Conservation (phyloP, 2,888 invertebrate species). For the Oscheius onirici region DNA sequence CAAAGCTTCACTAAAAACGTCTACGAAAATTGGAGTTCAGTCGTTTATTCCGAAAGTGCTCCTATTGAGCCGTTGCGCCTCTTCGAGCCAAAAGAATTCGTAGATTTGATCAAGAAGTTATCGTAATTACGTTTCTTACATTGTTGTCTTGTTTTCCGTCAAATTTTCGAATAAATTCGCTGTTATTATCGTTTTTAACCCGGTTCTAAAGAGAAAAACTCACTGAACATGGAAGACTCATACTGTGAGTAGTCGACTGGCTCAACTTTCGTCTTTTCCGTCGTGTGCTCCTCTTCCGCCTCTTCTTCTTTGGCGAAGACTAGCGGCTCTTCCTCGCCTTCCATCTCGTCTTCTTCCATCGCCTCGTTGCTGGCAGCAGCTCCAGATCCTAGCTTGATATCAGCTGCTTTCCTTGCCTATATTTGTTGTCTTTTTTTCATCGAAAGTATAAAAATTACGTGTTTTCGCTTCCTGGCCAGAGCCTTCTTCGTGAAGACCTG, state of each 20-base stretch:
- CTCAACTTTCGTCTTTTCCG: conserved; percentile 22
- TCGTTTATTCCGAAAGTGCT: no score
- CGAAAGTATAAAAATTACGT: conserved; percentile 28
- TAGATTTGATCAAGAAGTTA: no score
- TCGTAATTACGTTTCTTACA: no score
- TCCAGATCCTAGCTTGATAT: conserved; percentile 20
- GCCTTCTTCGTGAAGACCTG: conserved; percentile 54
- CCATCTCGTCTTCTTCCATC: neutral
- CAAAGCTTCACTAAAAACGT: no score
- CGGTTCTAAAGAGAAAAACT: conserved; percentile 16
- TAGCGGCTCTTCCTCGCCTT: conserved; percentile 18
- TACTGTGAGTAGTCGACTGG: conserved; percentile 46
- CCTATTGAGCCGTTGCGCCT: no score
- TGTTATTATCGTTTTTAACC: no score
- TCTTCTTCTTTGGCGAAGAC: conserved; percentile 9
- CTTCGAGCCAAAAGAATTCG: no score
- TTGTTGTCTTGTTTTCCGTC: no score
- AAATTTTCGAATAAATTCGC: no score
- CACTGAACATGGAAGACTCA: conserved; percentile 34
- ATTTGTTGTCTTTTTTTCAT: neutral
- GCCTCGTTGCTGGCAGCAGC: conserved; percentile 5
- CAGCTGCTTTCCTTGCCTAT: conserved; percentile 29
- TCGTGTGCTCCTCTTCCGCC: neutral
- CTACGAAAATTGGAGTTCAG: no score
- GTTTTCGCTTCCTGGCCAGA: conserved; percentile 43